Evolutionary conservation across 64 coral and sea anemone species (phyloP).

Genomic region (Actinia equina): DNA sequence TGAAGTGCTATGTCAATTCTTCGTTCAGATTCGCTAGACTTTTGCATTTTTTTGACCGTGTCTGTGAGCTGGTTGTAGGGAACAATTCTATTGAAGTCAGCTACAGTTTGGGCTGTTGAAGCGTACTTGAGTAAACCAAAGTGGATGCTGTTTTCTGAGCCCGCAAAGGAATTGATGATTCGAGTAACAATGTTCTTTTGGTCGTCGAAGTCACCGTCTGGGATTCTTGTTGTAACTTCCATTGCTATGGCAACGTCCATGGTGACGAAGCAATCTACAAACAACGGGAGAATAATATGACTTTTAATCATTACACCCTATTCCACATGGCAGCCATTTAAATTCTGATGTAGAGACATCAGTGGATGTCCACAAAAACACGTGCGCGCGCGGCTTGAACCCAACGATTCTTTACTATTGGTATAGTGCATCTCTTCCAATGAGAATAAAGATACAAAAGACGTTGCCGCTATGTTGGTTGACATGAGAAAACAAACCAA

Average conservation of each 20-base stretch:
- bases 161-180: slow-evolving; percentile 43
- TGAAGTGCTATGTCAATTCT: slow-evolving; percentile 36
- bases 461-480: too few species aligned
- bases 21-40: not conserved
- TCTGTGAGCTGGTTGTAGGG: slow-evolving; percentile 21
- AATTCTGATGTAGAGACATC: too few species aligned
- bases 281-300: not conserved
- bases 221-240: slow-evolving; percentile 25
- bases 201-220: slow-evolving; percentile 36
- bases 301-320: not conserved
- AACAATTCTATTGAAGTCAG: slow-evolving; percentile 19
- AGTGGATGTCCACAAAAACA: too few species aligned
- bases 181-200: slow-evolving; percentile 45
- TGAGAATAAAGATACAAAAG: too few species aligned
- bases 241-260: slow-evolving; percentile 66
- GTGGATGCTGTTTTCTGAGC: slow-evolving; percentile 59
- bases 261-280: slow-evolving; percentile 56
- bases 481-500: too few species aligned
- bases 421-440: too few species aligned
- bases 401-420: too few species aligned
- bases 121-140: slow-evolving; percentile 45
- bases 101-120: slow-evolving; percentile 19
- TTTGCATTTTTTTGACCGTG: slow-evolving; percentile 18
- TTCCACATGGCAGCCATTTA: too few species aligned
- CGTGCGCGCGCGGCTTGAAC: too few species aligned